phyloP scores from a whole-genome alignment of 1,140 invertebrate species.

The Lineus longissimus region DNA sequence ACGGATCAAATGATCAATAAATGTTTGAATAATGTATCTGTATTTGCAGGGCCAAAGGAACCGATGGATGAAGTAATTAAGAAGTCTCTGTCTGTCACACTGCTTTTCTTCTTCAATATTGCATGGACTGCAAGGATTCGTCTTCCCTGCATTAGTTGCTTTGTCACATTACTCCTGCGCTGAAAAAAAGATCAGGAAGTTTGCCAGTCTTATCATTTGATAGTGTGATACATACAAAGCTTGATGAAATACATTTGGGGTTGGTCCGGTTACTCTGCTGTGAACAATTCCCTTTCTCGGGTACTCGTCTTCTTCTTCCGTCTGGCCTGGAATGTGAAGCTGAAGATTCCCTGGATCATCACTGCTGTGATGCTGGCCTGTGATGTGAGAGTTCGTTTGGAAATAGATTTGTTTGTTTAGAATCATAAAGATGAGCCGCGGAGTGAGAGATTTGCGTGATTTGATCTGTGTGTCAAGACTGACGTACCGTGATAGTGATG shows the following conservation, averaged over 20 bases:
- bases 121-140: constrained; percentile 61
- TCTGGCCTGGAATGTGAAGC: constrained; percentile 8
- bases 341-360: background rate
- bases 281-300: background rate
- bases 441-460: constrained; percentile 45
- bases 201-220: background rate
- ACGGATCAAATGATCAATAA: too few species aligned
- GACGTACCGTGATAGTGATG: constrained; percentile 41
- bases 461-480: constrained; percentile 49
- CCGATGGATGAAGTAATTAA: too few species aligned
- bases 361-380: background rate
- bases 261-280: background rate
- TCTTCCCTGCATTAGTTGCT: constrained; percentile 61
- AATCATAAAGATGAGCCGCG: constrained; percentile 40
- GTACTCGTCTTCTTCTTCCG: background rate
- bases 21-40: too few species aligned
- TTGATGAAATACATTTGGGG: constrained; percentile 24
- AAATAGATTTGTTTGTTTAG: constrained; percentile 4
- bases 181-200: constrained; percentile 55
- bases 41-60: too few species aligned
- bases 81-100: constrained; percentile 16
- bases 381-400: constrained; percentile 5
- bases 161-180: constrained; percentile 58
- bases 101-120: constrained; percentile 59
- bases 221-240: background rate